Conservation (phyloP, 2,797 vertebrate species). For the Natrix natrix region DNA sequence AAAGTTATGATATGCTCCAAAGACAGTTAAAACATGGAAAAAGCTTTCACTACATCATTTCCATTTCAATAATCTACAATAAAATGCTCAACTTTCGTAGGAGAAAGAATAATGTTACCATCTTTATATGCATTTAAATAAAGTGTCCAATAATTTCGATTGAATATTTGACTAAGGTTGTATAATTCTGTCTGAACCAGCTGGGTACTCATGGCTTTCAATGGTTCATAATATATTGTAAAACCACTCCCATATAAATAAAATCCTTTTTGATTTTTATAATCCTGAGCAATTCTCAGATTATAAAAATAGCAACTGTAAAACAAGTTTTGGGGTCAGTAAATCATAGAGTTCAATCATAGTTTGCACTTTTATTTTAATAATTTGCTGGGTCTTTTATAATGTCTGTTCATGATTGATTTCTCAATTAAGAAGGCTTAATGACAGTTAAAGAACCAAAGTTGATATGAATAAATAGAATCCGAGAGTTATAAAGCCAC, state of each 20-base stretch:
- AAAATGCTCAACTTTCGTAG: background rate
- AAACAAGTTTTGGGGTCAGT: background rate
- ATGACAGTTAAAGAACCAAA: background rate
- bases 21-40: background rate
- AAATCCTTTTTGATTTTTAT: background rate
- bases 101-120: conserved; percentile 24
- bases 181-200: background rate
- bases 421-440: background rate
- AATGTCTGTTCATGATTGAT: background rate
- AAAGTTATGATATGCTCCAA: background rate
- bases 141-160: background rate
- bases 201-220: background rate
- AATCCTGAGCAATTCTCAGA: background rate
- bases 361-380: conserved; percentile 1
- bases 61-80: background rate
- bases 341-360: background rate
- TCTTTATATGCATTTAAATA: conserved; percentile 1
- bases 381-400: conserved; percentile 15
- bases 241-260: background rate
- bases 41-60: background rate
- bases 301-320: background rate
- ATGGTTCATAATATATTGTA: accelerated
- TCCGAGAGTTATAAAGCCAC: background rate
- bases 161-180: background rate
- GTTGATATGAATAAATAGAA: background rate